These are phyloP conservation scores for Amiota communis DNA, from an alignment of 2,888 invertebrate species.

Conservation along the genomic window DNA sequence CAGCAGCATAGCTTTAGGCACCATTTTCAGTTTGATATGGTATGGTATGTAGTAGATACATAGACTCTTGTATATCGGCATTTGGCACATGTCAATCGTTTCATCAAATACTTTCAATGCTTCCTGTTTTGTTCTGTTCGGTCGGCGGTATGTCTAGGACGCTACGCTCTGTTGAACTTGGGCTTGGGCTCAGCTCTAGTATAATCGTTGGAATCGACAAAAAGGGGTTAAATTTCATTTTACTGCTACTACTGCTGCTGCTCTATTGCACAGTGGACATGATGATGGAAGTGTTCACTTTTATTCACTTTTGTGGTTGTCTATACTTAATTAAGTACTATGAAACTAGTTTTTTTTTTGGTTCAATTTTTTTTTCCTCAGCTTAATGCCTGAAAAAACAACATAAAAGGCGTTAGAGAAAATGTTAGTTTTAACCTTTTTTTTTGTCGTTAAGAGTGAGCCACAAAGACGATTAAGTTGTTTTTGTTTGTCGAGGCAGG, in stretches of 20 bases:
- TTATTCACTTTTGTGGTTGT: conserved; percentile 15
- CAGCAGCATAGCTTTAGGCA: too few species aligned
- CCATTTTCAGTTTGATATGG: too few species aligned
- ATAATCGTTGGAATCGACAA: background rate
- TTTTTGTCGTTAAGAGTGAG: background rate
- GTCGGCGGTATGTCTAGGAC: background rate
- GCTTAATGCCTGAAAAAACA: background rate
- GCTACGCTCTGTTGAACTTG: conserved; percentile 8
- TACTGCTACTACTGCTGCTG: too few species aligned
- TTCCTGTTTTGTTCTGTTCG: background rate
- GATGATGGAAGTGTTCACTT: background rate
- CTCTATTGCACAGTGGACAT: conserved; percentile 13
- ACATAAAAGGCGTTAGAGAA: conserved; percentile 20
- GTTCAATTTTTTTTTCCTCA: background rate
- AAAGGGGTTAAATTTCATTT: conserved; percentile 17
- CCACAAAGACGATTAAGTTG: background rate
- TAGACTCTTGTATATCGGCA: conserved; percentile 38
- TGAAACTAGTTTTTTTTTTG: conserved; percentile 5
- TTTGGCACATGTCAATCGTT: conserved; percentile 67
- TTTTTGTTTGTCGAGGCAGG: background rate
- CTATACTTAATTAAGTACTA: conserved; percentile 21
- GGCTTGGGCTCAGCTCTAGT: conserved; percentile 5
- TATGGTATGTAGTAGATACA: too few species aligned
- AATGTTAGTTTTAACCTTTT: conserved; percentile 27
- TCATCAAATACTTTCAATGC: conserved; percentile 17